Base-by-base conservation (phyloP, 2,797 vertebrate genomes). In the Acanthornis magna region DNA sequence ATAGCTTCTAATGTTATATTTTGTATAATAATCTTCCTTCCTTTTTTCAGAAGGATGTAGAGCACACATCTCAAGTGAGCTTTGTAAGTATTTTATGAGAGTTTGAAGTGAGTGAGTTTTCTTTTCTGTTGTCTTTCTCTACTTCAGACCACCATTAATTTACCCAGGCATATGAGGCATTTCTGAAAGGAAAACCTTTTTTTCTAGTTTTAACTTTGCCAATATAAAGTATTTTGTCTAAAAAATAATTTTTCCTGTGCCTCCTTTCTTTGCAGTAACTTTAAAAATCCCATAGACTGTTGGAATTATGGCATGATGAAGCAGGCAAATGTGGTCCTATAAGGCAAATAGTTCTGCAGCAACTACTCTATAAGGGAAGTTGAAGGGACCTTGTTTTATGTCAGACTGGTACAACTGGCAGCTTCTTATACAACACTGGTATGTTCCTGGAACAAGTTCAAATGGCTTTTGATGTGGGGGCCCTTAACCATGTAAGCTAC, bases 341-440 rank as follows among this genome's bases (percentile, higher is more conserved):
- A 87, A 65, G 50, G 65, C 60, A 95, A 91, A 58, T 9, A n/a
- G 15, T 60, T 88, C 53, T 83, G 30, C 50, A 83, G 21, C 6
- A 19, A 19, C 50, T 89, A 25, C 84, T 94, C 65, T 83, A 6
- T 55, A 76, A 83, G 68, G 78, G 38, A 82, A 47, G 50, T 34
- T 25, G 58, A 83, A 77, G 32, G 48, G 22, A 77, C 57, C 38
- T 93, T 93, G 89, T n/a, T 95, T 79, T 91, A 83, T 82, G 57
- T 91, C 82, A 88, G 66, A 61, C 27, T 14, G 2, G 50, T 75
- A 54, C 53, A 72, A 62, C 66, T 90, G 88, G 54, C 80, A 90
- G 86, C 79, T 95, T 84, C 85, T 95, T 86, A 75, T 20, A 88
- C 66, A 84, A 34, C 10, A 18, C 27, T 55, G 20, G 48, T 71